Conservation (phyloP, 2,888 invertebrate species). For the Mesochorus sp. region DNA sequence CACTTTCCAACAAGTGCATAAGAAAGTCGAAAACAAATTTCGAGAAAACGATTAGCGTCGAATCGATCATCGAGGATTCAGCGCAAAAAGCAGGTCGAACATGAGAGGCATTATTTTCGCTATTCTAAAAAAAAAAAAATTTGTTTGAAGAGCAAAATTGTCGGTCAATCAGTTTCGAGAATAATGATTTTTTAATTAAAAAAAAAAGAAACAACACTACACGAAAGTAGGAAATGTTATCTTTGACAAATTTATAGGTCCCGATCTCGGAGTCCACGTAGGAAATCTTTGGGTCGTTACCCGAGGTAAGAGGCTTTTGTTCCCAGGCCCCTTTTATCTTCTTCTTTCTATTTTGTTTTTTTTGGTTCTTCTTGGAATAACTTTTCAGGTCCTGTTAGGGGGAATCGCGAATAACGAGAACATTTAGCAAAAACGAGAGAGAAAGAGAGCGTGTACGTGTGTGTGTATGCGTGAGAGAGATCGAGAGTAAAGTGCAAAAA, state of each 20-base stretch:
- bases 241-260: slow-evolving; percentile 69
- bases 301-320: slow-evolving; percentile 67
- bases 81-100: not conserved
- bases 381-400: slow-evolving; percentile 47
- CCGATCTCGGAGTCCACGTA: slow-evolving; percentile 65
- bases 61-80: not conserved
- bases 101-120: no score
- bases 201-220: slow-evolving; percentile 1
- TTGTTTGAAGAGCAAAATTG: not conserved
- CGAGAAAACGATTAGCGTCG: not conserved
- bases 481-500: not conserved
- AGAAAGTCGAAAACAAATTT: not conserved
- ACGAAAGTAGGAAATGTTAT: slow-evolving; percentile 63
- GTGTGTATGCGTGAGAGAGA: no score
- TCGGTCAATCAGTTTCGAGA: no score
- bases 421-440: slow-evolving; percentile 8
- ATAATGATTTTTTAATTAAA: slow-evolving; percentile 5
- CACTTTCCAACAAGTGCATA: not conserved
- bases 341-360: not conserved
- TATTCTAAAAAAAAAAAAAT: not conserved
- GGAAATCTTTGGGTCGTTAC: slow-evolving; percentile 71
- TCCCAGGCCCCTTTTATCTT: slow-evolving; percentile 41
- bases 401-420: slow-evolving; percentile 9
- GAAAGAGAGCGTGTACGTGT: no score
- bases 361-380: slow-evolving; percentile 9